A percentile compares a stretch with the other conserved stretches of the same genome.
Evolutionary conservation across 1,140 invertebrate species (phyloP).

Genomic region (Saxidomus purpurata): DNA sequence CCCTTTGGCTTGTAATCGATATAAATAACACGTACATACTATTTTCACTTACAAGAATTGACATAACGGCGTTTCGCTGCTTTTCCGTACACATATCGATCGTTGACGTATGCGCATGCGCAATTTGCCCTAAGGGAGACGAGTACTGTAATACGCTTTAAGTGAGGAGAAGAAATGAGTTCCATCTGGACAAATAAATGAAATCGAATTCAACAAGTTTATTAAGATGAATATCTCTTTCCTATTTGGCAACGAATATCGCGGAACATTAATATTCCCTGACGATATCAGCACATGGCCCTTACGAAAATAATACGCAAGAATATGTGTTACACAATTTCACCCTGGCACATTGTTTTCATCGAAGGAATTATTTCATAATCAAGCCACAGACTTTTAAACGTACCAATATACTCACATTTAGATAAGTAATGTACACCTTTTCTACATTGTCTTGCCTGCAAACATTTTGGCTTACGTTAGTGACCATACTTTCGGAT

Average conservation of each 20-base stretch:
- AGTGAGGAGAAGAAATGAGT: neutral
- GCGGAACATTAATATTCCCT: neutral
- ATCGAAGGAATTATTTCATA: neutral
- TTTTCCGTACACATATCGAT: neutral
- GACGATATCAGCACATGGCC: neutral
- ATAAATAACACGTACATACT: too few relatives aligned
- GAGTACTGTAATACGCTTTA: neutral
- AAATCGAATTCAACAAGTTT: conserved; percentile 2
- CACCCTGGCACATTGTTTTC: neutral
- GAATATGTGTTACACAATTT: neutral
- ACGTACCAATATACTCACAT: too few relatives aligned
- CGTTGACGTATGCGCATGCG: neutral
- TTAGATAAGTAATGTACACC: too few relatives aligned
- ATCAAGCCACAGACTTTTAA: too few relatives aligned
- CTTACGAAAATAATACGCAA: neutral
- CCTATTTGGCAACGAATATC: neutral
- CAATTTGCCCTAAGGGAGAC: neutral
- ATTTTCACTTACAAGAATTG: too few relatives aligned
- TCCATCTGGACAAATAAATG: neutral
- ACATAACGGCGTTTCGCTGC: too few relatives aligned
- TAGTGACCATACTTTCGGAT: neutral
- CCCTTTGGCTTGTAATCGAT: too few relatives aligned
- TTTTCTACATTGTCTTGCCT: too few relatives aligned
- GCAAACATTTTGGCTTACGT: too few relatives aligned
- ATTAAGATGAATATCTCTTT: neutral